These are phyloP conservation scores for Fabriciana adippe DNA, from an alignment of 2,888 invertebrate species.

Conservation along the genomic window DNA sequence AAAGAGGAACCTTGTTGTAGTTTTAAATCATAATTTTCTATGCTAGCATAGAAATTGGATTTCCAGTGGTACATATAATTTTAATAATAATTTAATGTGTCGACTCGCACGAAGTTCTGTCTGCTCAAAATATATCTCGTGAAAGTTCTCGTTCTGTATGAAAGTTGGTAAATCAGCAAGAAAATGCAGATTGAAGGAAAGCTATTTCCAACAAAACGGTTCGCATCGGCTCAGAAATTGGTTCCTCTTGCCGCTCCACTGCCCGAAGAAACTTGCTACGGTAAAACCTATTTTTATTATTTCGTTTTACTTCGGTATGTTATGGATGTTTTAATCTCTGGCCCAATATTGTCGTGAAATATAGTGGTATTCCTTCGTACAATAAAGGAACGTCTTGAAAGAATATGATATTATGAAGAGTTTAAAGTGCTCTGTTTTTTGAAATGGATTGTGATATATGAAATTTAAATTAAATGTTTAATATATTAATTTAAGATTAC, in stretches of 20 bases:
- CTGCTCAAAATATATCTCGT: slow-evolving; percentile 54
- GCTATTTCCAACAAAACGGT: slow-evolving; percentile 82
- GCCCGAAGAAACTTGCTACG: slow-evolving; percentile 75
- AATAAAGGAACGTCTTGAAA: slow-evolving; percentile 32
- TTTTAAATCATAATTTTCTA: slow-evolving; percentile 32
- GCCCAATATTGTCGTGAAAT: slow-evolving; percentile 47
- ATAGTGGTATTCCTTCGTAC: slow-evolving; percentile 40
- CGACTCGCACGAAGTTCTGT: slow-evolving; percentile 56
- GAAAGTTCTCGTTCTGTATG: slow-evolving; percentile 68
- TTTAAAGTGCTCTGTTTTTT: too few relatives aligned
- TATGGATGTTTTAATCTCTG: slow-evolving; percentile 68
- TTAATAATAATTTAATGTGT: slow-evolving; percentile 68
- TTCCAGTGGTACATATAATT: slow-evolving; percentile 44
- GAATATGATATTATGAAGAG: slow-evolving; percentile 15
- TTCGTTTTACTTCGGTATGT: slow-evolving; percentile 65
- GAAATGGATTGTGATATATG: background rate
- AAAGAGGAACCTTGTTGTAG: slow-evolving; percentile 26
- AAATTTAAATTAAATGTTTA: background rate
- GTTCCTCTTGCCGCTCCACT: slow-evolving; percentile 75
- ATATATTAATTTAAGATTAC: too few relatives aligned
- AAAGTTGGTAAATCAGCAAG: slow-evolving; percentile 82
- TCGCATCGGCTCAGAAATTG: slow-evolving; percentile 80
- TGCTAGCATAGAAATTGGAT: slow-evolving; percentile 33
- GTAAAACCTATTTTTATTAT: slow-evolving; percentile 78
- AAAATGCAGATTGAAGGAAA: slow-evolving; percentile 82